Conservation (phyloP, 2,888 invertebrate species). For the Blera fallax region DNA sequence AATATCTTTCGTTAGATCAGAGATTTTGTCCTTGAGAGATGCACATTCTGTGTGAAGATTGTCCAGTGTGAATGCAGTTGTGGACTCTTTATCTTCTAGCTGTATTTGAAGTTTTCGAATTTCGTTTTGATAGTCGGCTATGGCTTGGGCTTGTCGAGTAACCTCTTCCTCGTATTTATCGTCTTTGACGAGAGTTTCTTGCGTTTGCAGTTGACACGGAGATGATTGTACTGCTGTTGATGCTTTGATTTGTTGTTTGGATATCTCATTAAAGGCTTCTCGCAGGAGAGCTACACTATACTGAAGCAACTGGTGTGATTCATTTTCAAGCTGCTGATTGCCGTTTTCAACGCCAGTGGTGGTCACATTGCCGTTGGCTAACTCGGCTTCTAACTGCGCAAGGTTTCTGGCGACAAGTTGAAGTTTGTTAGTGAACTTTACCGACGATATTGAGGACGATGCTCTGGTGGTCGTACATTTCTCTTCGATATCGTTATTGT, state of each 20-base stretch:
- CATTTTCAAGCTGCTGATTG: slow-evolving; percentile 56
- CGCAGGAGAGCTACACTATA: slow-evolving; percentile 73
- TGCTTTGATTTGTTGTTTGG: slow-evolving; percentile 25
- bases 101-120: slow-evolving; percentile 32
- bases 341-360: slow-evolving; percentile 34
- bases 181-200: slow-evolving; percentile 61
- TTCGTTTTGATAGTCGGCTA: slow-evolving; percentile 56
- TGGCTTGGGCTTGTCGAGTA: slow-evolving; percentile 28
- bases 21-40: slow-evolving; percentile 75
- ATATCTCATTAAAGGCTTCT: slow-evolving; percentile 75
- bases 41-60: slow-evolving; percentile 78
- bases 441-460: slow-evolving; percentile 59
- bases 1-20: slow-evolving; percentile 73
- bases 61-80: slow-evolving; percentile 58
- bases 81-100: slow-evolving; percentile 44
- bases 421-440: slow-evolving; percentile 73
- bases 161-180: slow-evolving; percentile 32
- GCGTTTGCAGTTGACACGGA: slow-evolving; percentile 67
- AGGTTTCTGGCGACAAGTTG: slow-evolving; percentile 74
- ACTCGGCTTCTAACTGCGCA: slow-evolving; percentile 74
- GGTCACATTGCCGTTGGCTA: slow-evolving; percentile 64
- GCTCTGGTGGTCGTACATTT: slow-evolving; percentile 39
- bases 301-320: slow-evolving; percentile 73
- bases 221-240: slow-evolving; percentile 12
- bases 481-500: slow-evolving; percentile 72